Base-by-base conservation (phyloP, 2,888 invertebrate genomes). In the Polydrusus cervinus region DNA sequence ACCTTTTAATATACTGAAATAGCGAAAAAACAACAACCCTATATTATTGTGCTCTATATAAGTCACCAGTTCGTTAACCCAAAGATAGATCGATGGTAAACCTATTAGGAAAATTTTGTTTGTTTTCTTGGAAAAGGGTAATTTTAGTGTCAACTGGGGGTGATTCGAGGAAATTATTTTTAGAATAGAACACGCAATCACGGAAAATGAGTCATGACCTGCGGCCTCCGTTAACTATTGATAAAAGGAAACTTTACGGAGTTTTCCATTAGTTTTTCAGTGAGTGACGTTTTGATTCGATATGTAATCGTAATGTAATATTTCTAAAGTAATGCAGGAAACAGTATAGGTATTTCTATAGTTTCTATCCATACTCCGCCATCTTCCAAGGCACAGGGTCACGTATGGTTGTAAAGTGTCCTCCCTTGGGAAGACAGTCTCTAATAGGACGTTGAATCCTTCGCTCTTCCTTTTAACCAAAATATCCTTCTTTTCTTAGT, bases 151-250 rank as follows among this genome's bases (percentile, higher is more conserved):
- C 57, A 60, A 60, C 57, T 18, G 16, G 57, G n/a, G 57, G 38
- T 38, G 57, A 38, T 38, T 38, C 38, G 16, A 60, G 18, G 57
- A 30, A 38, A 60, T 38, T 60, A 60, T 38, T 60, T 60, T 60
- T 60, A 60, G 38, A 60, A 13, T 11, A 60, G 9, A 25, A 60
- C 57, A 60, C 57, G 57, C 57, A 60, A 60, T 60, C 57, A 38
- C 38, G 57, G 16, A 60, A 38, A 38, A 38, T 60, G 38, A 60
- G 10, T 60, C 16, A 40, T 38, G 16, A 11, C 38, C 38, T 11
- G 38, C 38, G 38, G 18, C 38, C 30, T 53, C 53, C 16, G 38
- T 38, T 9, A 60, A 60, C 38, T 38, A 30, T 60, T 60, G 9
- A 60, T 53, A 10, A 60, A 38, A 18, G 38, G 11, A 60, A 60